These are phyloP conservation scores for Barbus barbus DNA, from an alignment of 2,113 vertebrate species.

Conservation along the genomic window DNA sequence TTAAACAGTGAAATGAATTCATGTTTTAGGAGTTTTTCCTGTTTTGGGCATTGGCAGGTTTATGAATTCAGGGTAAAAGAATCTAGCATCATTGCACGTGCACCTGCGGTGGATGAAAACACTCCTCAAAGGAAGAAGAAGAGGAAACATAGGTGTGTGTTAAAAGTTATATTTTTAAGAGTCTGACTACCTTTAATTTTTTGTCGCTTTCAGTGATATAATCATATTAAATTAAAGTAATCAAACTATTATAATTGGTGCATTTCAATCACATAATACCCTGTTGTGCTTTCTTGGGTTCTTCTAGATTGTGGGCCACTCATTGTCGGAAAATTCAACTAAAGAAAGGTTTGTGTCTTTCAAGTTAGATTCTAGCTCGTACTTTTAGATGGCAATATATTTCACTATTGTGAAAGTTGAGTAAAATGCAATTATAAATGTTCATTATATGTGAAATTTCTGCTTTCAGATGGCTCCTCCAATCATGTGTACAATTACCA, in stretches of 20 bases:
- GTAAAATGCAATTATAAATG: neutral
- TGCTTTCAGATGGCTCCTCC: constrained; percentile 88
- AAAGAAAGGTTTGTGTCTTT: constrained; percentile 89
- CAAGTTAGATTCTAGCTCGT: neutral
- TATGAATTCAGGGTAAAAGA: constrained; percentile 98
- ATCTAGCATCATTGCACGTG: constrained; percentile 96
- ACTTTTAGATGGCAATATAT: neutral
- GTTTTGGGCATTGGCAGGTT: constrained; percentile 76
- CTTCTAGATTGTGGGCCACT: constrained; percentile 93
- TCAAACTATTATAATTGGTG: neutral
- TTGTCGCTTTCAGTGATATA: neutral
- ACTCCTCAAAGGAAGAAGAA: constrained; percentile 98
- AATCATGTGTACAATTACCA: constrained; percentile 99
- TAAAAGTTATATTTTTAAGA: neutral
- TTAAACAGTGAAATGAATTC: neutral
- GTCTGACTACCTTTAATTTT: neutral
- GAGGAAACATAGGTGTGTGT: constrained; percentile 90
- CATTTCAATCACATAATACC: neutral
- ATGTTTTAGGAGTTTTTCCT: neutral
- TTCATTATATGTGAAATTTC: neutral
- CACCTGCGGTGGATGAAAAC: constrained; percentile 92
- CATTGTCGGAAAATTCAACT: constrained; percentile 99
- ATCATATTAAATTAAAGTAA: neutral
- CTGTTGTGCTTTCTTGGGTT: constrained; percentile 8
- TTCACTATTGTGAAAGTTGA: neutral